Evolutionary conservation across 1,140 invertebrate genomes (phyloP).

Genomic region (Yoshiicerus persimilis): DNA sequence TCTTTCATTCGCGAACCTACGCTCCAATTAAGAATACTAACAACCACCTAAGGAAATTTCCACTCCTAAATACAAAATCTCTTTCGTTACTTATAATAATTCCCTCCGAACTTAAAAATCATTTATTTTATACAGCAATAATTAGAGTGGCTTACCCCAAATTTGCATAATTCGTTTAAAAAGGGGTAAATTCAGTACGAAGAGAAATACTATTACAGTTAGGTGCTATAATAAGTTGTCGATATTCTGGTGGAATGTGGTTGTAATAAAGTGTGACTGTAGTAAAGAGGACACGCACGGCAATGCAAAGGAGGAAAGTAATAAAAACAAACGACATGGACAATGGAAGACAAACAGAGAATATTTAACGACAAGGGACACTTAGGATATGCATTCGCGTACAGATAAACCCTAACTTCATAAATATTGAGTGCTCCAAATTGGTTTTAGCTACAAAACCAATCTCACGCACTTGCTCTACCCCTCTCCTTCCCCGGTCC

Average conservation of each 20-base stretch:
- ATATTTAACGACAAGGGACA: constrained; percentile 3
- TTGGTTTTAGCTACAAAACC: constrained; percentile 2
- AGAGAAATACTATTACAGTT: background rate
- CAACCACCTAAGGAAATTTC: too few relatives aligned
- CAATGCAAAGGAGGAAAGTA: constrained; percentile 22
- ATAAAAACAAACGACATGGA: constrained; percentile 26
- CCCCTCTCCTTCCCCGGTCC: background rate
- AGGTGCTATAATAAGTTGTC: background rate
- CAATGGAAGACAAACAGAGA: background rate
- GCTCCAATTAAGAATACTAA: background rate
- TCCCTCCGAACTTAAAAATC: too few relatives aligned
- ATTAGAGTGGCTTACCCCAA: too few relatives aligned
- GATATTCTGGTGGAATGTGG: background rate
- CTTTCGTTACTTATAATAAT: too few relatives aligned
- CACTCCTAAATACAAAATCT: too few relatives aligned
- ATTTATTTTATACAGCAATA: too few relatives aligned
- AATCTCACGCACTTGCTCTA: constrained; percentile 2
- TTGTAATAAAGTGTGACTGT: background rate
- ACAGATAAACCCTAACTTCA: constrained; percentile 25
- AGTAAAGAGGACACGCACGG: background rate
- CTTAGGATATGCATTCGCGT: background rate
- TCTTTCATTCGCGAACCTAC: background rate
- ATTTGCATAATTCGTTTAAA: too few relatives aligned
- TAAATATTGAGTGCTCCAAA: constrained; percentile 33
- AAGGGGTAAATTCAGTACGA: too few relatives aligned